Percentiles rank a stretch among this genome's conserved stretches.
Conservation (phyloP, 1,140 invertebrate genomes). For the Pemphigus obesinymphae region DNA sequence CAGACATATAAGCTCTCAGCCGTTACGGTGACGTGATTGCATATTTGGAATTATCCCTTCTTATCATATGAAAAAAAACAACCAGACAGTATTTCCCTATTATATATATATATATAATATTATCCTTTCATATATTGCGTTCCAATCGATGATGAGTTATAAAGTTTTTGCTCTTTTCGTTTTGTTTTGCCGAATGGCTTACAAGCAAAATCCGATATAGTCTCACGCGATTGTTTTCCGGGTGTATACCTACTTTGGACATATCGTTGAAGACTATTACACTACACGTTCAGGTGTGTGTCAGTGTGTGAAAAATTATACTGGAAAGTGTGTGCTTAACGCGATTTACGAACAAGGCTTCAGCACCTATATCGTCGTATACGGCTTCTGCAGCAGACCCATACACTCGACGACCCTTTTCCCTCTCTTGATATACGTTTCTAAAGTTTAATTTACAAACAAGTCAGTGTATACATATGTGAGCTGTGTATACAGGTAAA, state of each 20-base stretch:
- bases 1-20: neutral
- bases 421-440: neutral
- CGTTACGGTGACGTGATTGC: slow-evolving; percentile 24
- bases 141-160: neutral
- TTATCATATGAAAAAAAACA: slow-evolving; percentile 8
- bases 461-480: no score
- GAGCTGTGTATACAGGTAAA: no score
- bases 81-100: neutral
- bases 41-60: slow-evolving; percentile 37
- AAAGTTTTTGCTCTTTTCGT: neutral
- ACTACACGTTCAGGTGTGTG: neutral
- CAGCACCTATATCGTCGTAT: neutral
- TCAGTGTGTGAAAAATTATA: slow-evolving; percentile 24
- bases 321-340: slow-evolving; percentile 19
- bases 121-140: neutral
- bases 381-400: neutral
- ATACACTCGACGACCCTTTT: neutral
- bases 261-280: neutral
- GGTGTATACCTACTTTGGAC: neutral
- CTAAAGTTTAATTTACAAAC: neutral
- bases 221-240: neutral
- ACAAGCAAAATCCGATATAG: slow-evolving; percentile 17
- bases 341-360: slow-evolving; percentile 27
- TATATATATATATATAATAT: neutral
- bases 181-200: no score